Conservation (phyloP, 1,140 invertebrate species). For the Lepidurus apus region DNA sequence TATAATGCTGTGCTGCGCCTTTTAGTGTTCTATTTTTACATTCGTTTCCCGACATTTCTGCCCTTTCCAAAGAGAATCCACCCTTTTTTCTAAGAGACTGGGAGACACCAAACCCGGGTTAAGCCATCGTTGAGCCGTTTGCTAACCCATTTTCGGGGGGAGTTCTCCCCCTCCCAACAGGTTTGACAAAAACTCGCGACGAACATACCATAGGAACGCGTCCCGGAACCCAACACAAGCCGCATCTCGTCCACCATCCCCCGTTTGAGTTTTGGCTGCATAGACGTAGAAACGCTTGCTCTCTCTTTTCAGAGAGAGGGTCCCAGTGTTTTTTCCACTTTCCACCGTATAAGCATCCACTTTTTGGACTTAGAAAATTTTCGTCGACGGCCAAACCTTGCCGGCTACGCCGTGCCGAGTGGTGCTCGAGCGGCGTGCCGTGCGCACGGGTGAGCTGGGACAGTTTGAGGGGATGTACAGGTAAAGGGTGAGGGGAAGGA, state of each 20-base stretch:
- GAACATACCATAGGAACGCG: background rate
- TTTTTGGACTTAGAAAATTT: no score
- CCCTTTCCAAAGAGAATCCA: background rate
- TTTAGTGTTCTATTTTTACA: background rate
- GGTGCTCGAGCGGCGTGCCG: no score
- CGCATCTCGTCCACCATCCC: background rate
- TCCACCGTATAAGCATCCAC: no score
- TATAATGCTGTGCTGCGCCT: background rate
- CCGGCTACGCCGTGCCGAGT: no score
- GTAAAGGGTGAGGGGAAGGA: no score
- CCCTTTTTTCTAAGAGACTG: background rate
- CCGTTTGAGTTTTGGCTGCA: background rate
- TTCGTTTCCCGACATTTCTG: background rate
- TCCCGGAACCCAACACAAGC: background rate
- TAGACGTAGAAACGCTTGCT: no score
- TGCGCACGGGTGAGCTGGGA: no score
- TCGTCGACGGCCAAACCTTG: no score
- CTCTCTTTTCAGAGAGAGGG: no score
- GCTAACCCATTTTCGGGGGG: background rate
- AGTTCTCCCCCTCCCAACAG: slow-evolving; percentile 3
- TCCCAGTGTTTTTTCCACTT: no score
- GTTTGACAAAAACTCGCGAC: background rate
- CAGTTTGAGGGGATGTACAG: no score
- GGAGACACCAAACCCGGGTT: slow-evolving; percentile 3
- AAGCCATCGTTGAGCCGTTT: background rate